Percentiles rank a stretch among this genome's conserved stretches.
phyloP scores from a whole-genome alignment of 2,797 vertebrate species.

The Loriculus beryllinus region DNA sequence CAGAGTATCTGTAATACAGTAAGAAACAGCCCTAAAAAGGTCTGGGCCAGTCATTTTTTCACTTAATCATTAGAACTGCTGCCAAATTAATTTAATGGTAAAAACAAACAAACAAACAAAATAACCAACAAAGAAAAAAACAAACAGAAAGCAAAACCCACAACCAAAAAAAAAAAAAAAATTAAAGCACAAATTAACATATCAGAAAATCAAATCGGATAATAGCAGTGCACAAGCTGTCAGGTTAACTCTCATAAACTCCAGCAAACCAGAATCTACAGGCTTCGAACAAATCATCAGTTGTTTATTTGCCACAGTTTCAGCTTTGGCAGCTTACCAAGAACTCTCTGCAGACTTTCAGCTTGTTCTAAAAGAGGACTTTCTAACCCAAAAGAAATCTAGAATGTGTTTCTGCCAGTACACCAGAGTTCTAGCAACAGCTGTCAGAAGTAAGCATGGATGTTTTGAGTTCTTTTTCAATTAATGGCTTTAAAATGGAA shows the following conservation, averaged over 20 bases:
- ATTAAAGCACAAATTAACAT: neutral
- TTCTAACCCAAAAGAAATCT: neutral
- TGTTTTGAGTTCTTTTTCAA: constrained; percentile 45
- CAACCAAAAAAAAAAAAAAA: neutral
- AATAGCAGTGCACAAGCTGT: neutral
- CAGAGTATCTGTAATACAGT: neutral
- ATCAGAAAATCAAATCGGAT: neutral
- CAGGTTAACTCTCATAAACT: neutral
- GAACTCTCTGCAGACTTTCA: neutral
- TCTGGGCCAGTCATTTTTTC: neutral
- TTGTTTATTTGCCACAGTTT: neutral
- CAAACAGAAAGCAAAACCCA: neutral
- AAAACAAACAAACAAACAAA: neutral
- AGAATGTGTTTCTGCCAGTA: neutral
- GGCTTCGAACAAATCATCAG: neutral
- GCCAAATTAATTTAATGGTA: neutral
- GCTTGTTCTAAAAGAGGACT: neutral
- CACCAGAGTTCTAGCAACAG: neutral
- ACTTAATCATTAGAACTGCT: neutral
- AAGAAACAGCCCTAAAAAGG: neutral
- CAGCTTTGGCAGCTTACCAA: neutral
- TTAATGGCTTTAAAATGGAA: constrained; percentile 31
- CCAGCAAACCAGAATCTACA: neutral
- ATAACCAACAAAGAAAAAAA: neutral
- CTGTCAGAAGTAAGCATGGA: neutral